Percentiles rank a stretch among this genome's conserved stretches.
Conservation (phyloP, 2,113 vertebrate species). For the Trichomycterus rosablanca region DNA sequence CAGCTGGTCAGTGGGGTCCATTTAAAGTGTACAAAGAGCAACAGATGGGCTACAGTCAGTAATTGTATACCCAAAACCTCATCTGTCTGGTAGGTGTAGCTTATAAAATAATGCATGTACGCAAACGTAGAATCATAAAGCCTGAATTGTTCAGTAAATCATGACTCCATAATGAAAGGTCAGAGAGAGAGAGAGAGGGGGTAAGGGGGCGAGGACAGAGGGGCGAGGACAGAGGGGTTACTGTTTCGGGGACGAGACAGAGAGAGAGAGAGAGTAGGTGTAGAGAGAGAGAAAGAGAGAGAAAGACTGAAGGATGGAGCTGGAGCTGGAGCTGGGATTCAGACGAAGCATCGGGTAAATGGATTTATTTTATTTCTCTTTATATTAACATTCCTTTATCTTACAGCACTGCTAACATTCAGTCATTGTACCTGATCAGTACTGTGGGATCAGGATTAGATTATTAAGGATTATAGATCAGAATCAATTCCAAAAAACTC, state of each 20-base stretch:
- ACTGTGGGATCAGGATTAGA: too few relatives aligned
- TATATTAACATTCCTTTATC: background rate
- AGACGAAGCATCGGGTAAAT: constrained; percentile 5
- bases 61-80: too few relatives aligned
- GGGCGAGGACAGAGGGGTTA: background rate
- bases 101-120: too few relatives aligned
- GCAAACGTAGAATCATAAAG: background rate
- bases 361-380: background rate
- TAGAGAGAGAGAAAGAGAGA: background rate
- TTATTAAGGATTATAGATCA: too few relatives aligned
- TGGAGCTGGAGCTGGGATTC: background rate
- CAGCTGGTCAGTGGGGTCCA: too few relatives aligned
- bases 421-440: too few relatives aligned
- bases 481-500: too few relatives aligned
- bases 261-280: background rate
- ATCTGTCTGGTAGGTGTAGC: too few relatives aligned
- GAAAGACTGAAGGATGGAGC: background rate
- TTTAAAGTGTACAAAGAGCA: too few relatives aligned
- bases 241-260: constrained; percentile 18
- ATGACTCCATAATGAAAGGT: constrained; percentile 1
- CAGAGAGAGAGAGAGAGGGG: background rate
- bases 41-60: too few relatives aligned
- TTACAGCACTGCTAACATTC: background rate
- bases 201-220: background rate
- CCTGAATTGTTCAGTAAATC: background rate